phyloP scores from a whole-genome alignment of 2,113 vertebrate species.

The Neodon shergylaensis region DNA sequence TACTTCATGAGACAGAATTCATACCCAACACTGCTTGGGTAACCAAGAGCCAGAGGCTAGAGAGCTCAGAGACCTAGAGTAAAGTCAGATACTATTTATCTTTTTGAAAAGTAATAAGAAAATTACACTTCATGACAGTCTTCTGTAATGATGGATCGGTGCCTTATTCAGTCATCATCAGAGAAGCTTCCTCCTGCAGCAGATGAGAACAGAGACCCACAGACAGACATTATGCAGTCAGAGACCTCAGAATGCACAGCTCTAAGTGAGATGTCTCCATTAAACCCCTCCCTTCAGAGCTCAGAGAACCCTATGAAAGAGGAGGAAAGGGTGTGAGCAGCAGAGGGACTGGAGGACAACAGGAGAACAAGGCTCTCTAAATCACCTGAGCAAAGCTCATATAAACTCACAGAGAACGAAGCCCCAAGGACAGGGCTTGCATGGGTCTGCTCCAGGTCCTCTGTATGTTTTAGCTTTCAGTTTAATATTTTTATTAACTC shows the following conservation, averaged over 20 bases:
- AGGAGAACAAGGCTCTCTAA: not conserved
- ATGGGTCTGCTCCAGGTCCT: not conserved
- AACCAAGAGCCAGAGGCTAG: not conserved
- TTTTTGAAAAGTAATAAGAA: not conserved
- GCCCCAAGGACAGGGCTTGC: fast-evolving
- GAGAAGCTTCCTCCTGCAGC: not conserved
- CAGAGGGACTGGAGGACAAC: not conserved
- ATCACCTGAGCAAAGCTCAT: not conserved
- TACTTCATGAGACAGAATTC: not conserved
- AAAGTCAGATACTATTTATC: not conserved
- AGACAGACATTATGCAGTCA: not conserved
- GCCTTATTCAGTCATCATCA: not conserved
- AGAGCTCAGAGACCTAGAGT: not conserved
- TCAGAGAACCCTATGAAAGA: not conserved
- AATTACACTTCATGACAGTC: not conserved
- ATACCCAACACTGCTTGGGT: not conserved
- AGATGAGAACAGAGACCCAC: not conserved
- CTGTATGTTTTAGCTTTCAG: not conserved
- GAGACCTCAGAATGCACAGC: not conserved
- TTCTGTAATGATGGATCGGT: not conserved
- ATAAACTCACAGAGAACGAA: not conserved
- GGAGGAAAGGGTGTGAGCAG: not conserved
- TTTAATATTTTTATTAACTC: not conserved
- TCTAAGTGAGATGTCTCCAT: not conserved
- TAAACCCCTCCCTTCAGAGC: not conserved